These are phyloP conservation scores for Characodon lateralis DNA, from an alignment of 2,797 vertebrate genomes.

Conservation along the genomic window DNA sequence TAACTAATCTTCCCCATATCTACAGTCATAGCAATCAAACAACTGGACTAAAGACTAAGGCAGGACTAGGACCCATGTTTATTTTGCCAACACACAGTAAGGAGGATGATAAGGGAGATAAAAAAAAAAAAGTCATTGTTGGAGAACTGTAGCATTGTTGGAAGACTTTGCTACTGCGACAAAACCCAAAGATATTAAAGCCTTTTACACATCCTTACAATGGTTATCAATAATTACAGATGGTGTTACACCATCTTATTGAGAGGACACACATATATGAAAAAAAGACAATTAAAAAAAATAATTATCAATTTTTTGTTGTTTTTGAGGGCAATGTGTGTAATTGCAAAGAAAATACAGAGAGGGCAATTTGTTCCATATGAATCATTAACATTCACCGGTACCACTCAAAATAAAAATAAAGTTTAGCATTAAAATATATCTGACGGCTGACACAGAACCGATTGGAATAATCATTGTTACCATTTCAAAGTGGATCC, in stretches of 20 bases:
- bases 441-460: background rate
- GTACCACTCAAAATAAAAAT: slow-evolving; percentile 19
- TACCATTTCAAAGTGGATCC: slow-evolving; percentile 56
- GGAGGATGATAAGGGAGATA: background rate
- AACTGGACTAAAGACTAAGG: background rate
- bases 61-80: background rate
- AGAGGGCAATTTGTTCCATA: slow-evolving; percentile 1
- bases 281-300: slow-evolving; percentile 13
- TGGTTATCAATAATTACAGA: background rate
- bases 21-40: background rate
- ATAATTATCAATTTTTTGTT: background rate
- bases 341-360: slow-evolving; percentile 1
- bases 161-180: background rate
- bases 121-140: background rate
- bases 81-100: background rate
- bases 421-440: slow-evolving; percentile 15
- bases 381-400: background rate
- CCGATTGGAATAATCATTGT: slow-evolving; percentile 38
- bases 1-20: background rate
- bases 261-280: slow-evolving; percentile 8
- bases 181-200: background rate
- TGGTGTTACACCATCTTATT: background rate
- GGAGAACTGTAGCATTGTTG: background rate
- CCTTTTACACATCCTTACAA: background rate
- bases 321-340: slow-evolving; percentile 9